Percentiles rank a stretch among this genome's conserved stretches.
These are phyloP conservation scores for Taenaris catops DNA, from an alignment of 2,888 invertebrate genomes.

Conservation along the genomic window DNA sequence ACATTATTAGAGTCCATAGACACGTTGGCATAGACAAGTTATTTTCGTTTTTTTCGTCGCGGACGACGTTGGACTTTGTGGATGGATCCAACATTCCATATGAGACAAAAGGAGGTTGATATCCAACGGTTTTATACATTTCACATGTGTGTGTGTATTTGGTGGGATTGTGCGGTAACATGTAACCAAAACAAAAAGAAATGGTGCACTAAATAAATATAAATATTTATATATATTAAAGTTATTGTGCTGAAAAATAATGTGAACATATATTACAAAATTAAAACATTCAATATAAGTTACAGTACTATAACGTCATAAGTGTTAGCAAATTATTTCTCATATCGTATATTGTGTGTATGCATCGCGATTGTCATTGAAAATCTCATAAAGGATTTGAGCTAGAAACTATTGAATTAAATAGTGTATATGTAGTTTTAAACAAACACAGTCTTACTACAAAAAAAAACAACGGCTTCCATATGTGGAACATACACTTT, in stretches of 20 bases:
- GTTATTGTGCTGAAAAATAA: slow-evolving; percentile 12
- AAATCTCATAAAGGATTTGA: too few species aligned
- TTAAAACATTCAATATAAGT: background rate
- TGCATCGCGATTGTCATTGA: too few species aligned
- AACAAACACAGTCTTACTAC: too few species aligned
- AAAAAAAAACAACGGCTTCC: too few species aligned
- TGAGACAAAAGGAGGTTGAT: slow-evolving; percentile 47
- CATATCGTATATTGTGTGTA: too few species aligned
- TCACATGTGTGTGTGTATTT: slow-evolving; percentile 56
- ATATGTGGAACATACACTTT: too few species aligned
- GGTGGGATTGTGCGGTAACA: slow-evolving; percentile 74
- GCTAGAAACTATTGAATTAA: too few species aligned
- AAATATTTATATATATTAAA: slow-evolving; percentile 34
- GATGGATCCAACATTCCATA: slow-evolving; percentile 67
- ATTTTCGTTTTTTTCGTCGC: slow-evolving; percentile 79
- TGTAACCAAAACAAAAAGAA: slow-evolving; percentile 77
- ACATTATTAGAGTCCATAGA: slow-evolving; percentile 37
- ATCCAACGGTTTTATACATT: slow-evolving; percentile 40
- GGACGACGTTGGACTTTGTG: slow-evolving; percentile 76
- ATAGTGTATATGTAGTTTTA: too few species aligned
- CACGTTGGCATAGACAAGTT: slow-evolving; percentile 34
- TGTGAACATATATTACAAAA: slow-evolving; percentile 8
- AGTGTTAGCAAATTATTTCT: too few species aligned
- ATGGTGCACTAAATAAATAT: slow-evolving; percentile 78
- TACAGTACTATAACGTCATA: background rate